Evolutionary conservation across 2,888 invertebrate genomes (phyloP).

Genomic region (Dicranocentrus wangi): DNA sequence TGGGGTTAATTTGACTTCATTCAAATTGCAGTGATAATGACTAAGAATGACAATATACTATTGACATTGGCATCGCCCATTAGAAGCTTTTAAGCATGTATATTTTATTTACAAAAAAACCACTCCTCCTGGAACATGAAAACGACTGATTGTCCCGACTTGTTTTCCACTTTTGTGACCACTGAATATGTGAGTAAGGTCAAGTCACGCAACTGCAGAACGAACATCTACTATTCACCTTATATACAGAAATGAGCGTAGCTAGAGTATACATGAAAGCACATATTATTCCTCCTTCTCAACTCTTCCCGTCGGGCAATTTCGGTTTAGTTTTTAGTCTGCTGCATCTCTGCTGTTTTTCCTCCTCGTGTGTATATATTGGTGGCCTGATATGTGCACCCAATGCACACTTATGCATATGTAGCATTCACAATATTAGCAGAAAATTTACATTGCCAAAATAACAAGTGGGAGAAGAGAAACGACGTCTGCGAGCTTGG

Average conservation of each 20-base stretch:
- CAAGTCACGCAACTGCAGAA: conserved; percentile 17
- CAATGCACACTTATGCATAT: background rate
- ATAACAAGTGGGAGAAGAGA: conserved; percentile 45
- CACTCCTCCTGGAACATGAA: conserved; percentile 5
- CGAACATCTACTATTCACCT: background rate
- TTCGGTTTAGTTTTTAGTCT: background rate
- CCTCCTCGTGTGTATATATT: background rate
- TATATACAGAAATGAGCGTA: too few species aligned
- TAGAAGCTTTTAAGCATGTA: background rate
- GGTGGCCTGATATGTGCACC: background rate
- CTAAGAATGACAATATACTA: background rate
- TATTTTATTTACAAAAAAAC: background rate
- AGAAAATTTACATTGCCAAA: conserved; percentile 14
- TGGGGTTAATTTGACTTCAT: background rate
- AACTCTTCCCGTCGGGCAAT: background rate
- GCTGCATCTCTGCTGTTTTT: background rate
- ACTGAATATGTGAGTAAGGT: conserved; percentile 14
- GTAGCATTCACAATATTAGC: background rate
- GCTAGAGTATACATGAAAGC: too few species aligned
- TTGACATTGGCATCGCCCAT: background rate
- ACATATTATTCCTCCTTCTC: background rate
- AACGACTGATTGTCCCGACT: background rate
- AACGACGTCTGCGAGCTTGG: background rate
- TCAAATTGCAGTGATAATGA: background rate
- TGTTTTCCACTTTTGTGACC: background rate